phyloP scores from a whole-genome alignment of 2,888 invertebrate genomes.

The Chymomyza fuscimana region DNA sequence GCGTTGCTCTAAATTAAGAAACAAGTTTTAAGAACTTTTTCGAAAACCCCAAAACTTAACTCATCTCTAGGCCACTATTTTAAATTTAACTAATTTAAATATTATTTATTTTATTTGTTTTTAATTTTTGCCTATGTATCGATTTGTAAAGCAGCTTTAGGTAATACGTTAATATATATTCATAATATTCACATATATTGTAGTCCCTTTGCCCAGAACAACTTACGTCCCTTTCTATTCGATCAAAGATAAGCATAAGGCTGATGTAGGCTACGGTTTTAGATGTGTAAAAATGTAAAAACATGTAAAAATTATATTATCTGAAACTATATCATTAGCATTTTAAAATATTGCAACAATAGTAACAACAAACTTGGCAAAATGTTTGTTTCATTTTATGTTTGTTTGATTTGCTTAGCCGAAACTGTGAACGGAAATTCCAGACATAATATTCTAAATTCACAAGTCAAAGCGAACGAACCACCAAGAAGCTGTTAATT shows the following conservation, averaged over 20 bases:
- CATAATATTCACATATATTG: neutral
- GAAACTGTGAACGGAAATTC: conserved; percentile 60
- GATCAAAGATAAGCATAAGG: neutral
- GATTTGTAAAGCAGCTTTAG: neutral
- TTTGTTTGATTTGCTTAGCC: conserved; percentile 11
- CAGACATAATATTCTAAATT: conserved; percentile 72
- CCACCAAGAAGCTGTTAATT: conserved; percentile 62
- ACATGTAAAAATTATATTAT: neutral
- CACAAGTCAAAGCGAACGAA: conserved; percentile 47
- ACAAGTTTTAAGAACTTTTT: too few species aligned
- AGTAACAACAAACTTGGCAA: neutral
- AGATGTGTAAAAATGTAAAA: too few species aligned
- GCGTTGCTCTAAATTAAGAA: too few species aligned
- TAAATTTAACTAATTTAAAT: neutral
- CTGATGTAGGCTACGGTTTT: neutral
- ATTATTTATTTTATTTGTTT: neutral
- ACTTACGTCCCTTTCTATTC: neutral
- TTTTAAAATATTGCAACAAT: neutral
- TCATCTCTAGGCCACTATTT: too few species aligned
- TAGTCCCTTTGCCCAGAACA: neutral
- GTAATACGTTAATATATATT: neutral
- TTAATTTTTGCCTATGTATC: neutral
- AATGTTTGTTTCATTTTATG: conserved; percentile 33
- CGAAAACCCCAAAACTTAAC: too few species aligned
- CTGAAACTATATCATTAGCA: conserved; percentile 1